Evolutionary conservation across 2,888 invertebrate species (phyloP), one percentile per base, ranked within the genome.

Genomic region (Brachycybe producta): DNA sequence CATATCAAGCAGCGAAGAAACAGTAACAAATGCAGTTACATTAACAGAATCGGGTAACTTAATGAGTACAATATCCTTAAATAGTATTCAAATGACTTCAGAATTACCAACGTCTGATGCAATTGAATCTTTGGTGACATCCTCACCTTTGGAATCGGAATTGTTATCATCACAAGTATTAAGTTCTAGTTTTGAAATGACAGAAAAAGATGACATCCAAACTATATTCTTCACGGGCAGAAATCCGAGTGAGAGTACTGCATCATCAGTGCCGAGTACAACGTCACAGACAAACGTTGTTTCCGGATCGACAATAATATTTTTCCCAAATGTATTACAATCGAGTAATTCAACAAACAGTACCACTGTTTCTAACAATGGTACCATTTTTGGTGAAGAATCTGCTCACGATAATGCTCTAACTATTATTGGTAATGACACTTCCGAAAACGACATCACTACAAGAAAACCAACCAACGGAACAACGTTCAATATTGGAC

Each of bases 281-380:
- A 44, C 36, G 2, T 35, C 44, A 26, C 21, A 40, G 1, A 35
- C 46, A 3, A 32, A 35, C 13, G 28, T 26, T 17, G 27, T 28
- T 70, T 86, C 48, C 21, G 53, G 51, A 7, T 53, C 52, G 7
- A 52, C 52, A 5, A 52, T 54, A n/a, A 54, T 54, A 13, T 50
- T 48, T 32, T 49, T 54, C 39, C 38, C 52, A 8, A 44, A 52
- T 24, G 34, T 44, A 23, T 26, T 11, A 24, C 26, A 26, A 17
- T 26, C 35, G 23, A 38, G n/a, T 8, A 27, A 32, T 26, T 17
- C 34, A 21, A 42, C 27, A 15, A n/a, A 26, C 2, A n/a, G 15
- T 15, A 41, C 26, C 7, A 38, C 44, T 11, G 27, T 45, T 15
- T 30, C 7, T 15, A 17, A 28, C 24, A 47, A 47, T 27, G 23